Conservation (phyloP, 2,113 vertebrate species). For the Mungos mungo region DNA sequence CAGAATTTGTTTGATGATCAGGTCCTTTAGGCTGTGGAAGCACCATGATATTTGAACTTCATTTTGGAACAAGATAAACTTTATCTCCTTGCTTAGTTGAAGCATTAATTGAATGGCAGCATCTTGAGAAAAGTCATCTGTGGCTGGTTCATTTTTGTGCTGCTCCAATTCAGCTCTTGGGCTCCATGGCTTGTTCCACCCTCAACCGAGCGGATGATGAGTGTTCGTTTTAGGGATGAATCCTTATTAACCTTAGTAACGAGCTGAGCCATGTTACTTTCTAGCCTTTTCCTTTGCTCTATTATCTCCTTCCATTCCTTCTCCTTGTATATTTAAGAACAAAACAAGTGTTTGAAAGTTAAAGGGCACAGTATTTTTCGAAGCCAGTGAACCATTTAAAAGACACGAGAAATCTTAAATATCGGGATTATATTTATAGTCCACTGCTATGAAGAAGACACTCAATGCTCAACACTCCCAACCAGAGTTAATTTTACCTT, state of each 20-base stretch:
- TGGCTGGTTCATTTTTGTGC: neutral
- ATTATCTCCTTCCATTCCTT: neutral
- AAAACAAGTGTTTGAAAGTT: constrained; percentile 24
- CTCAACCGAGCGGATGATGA: neutral
- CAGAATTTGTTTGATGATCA: constrained; percentile 54
- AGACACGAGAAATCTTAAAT: constrained; percentile 7
- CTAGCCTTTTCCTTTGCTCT: neutral
- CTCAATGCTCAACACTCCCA: neutral
- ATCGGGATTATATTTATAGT: constrained; percentile 42
- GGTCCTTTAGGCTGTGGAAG: neutral
- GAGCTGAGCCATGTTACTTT: neutral
- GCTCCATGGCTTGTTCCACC: neutral
- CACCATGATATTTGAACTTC: neutral
- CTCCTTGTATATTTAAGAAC: constrained; percentile 9
- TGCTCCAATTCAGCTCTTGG: constrained; percentile 32
- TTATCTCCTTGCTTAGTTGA: neutral
- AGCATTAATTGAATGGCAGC: neutral
- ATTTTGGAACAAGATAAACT: constrained; percentile 27
- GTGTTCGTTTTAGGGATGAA: constrained; percentile 19
- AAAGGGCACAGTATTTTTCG: neutral
- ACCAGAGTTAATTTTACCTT: neutral
- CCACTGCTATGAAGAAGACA: neutral
- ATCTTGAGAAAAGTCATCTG: constrained; percentile 23
- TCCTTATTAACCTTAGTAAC: neutral
- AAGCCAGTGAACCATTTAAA: neutral